Evolutionary conservation across 1,140 invertebrate species (phyloP).

Genomic region (Aplysia californica): DNA sequence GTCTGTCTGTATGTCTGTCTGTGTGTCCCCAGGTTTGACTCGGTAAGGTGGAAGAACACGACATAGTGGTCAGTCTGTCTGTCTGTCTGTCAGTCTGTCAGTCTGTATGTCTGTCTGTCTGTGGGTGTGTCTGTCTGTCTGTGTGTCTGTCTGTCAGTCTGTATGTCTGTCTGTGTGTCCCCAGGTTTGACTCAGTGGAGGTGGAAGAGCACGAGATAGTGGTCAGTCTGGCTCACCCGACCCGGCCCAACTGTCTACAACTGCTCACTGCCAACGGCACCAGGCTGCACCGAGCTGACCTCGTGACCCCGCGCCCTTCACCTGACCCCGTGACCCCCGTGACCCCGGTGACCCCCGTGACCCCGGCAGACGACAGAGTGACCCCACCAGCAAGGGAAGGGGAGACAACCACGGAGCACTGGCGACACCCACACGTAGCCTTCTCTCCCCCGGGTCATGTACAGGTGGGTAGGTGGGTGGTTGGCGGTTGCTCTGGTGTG

Average conservation of each 20-base stretch:
- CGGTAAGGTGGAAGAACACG: conserved; percentile 31
- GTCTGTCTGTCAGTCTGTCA: too few species aligned
- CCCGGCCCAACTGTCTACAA: conserved; percentile 28
- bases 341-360: not conserved
- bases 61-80: conserved; percentile 17
- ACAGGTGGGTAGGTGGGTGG: too few species aligned
- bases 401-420: not conserved
- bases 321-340: conserved; percentile 22
- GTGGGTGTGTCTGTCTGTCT: too few species aligned
- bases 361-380: too few species aligned
- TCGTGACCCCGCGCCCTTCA: conserved; percentile 11
- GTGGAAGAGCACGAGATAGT: conserved; percentile 33
- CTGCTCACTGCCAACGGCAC: not conserved
- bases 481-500: too few species aligned
- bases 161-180: too few species aligned
- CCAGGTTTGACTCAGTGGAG: conserved; percentile 27
- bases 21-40: conserved; percentile 31
- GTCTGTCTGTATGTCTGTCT: too few species aligned
- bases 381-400: not conserved
- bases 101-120: too few species aligned
- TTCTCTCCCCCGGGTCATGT: conserved; percentile 25
- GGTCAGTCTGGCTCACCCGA: conserved; percentile 19
- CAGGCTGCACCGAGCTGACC: not conserved
- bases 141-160: too few species aligned
- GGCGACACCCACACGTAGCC: conserved; percentile 26